A percentile compares a stretch with the other conserved stretches of the same genome.
Conservation (phyloP, 64 coral and sea anemone species). For the Stichodactyla mertensii region DNA sequence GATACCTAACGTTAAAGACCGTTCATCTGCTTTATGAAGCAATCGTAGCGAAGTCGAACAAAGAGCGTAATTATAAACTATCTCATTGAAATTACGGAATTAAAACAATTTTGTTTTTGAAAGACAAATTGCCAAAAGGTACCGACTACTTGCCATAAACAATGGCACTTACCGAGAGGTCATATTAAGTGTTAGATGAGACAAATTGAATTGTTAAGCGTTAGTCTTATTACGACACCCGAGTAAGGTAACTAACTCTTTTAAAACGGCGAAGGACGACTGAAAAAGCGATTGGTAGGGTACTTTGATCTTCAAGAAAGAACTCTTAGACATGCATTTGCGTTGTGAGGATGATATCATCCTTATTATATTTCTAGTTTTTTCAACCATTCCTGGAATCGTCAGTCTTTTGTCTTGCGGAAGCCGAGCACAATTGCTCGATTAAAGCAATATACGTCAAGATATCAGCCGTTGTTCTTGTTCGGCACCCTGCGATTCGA, state of each 20-base stretch:
- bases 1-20: not conserved
- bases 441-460: not conserved
- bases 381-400: not conserved
- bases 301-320: not conserved
- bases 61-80: not conserved
- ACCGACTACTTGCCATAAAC: not conserved
- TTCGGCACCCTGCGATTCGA: not conserved
- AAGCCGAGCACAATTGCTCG: not conserved
- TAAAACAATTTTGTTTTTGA: not conserved
- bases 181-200: not conserved
- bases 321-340: not conserved
- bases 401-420: not conserved
- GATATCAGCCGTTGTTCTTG: not conserved
- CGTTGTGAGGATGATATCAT: not conserved
- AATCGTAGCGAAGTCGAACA: not conserved
- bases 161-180: not conserved
- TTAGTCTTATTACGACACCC: not conserved
- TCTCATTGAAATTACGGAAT: conserved; percentile 2
- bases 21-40: not conserved
- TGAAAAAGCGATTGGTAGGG: not conserved
- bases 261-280: not conserved
- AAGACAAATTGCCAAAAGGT: not conserved
- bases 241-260: not conserved
- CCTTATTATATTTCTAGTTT: not conserved
- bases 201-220: not conserved